phyloP scores from a whole-genome alignment of 64 coral and sea anemone genomes.

The Platygyra sinensis region DNA sequence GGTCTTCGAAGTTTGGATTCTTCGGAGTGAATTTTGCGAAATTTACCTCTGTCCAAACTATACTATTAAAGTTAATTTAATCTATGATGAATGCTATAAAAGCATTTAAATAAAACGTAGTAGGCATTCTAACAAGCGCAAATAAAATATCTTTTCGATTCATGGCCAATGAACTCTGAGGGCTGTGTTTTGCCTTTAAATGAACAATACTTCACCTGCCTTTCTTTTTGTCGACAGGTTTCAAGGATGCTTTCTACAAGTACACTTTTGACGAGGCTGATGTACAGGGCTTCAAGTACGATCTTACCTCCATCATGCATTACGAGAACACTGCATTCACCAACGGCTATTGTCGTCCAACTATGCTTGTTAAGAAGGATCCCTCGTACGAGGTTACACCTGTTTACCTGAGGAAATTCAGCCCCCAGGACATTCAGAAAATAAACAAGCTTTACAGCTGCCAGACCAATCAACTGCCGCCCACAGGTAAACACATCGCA shows the following conservation, averaged over 20 bases:
- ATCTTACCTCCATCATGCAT: slow-evolving; percentile 89
- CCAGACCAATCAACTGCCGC: slow-evolving; percentile 43
- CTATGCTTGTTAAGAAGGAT: slow-evolving; percentile 71
- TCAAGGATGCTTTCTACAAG: slow-evolving; percentile 84
- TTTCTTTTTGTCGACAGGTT: slow-evolving; percentile 18
- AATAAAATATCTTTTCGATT: too few species aligned
- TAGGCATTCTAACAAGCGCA: too few species aligned
- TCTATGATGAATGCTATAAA: too few species aligned
- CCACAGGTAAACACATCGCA: slow-evolving; percentile 42
- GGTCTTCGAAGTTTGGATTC: too few species aligned
- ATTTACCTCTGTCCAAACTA: too few species aligned
- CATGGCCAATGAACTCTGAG: too few species aligned
- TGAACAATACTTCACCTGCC: background rate
- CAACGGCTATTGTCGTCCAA: slow-evolving; percentile 80
- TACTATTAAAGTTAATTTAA: too few species aligned
- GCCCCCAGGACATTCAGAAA: slow-evolving; percentile 82
- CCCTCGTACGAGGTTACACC: slow-evolving; percentile 64
- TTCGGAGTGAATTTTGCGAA: too few species aligned
- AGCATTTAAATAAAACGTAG: too few species aligned
- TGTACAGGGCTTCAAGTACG: slow-evolving; percentile 59
- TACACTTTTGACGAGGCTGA: slow-evolving; percentile 66
- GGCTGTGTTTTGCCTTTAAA: background rate
- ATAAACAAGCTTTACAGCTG: slow-evolving; percentile 89
- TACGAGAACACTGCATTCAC: slow-evolving; percentile 77
- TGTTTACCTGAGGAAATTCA: slow-evolving; percentile 66